phyloP scores from a whole-genome alignment of 2,797 vertebrate species.

The Cirrhinus mrigala region DNA sequence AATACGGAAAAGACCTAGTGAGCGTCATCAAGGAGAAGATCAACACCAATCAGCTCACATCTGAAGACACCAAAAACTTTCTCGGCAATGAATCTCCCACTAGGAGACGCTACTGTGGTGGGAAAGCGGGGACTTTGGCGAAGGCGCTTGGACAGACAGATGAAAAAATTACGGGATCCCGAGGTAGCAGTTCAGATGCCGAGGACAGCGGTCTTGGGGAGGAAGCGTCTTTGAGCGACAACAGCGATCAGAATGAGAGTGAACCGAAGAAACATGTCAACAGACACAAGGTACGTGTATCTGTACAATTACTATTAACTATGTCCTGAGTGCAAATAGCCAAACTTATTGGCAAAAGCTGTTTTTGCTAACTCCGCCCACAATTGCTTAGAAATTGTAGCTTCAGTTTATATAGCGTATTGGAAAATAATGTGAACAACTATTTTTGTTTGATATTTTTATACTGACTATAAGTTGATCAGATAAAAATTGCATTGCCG shows the following conservation, averaged over 20 bases:
- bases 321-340: not conserved
- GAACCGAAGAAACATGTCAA: conserved; percentile 55
- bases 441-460: not conserved
- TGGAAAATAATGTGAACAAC: not conserved
- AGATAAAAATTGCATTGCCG: not conserved
- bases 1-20: conserved; percentile 70
- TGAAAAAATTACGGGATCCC: conserved; percentile 68
- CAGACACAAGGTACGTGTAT: conserved; percentile 75
- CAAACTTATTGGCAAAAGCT: not conserved
- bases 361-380: not conserved
- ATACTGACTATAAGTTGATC: not conserved
- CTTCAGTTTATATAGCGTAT: not conserved
- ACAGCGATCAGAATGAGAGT: conserved; percentile 60
- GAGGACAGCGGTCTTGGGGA: conserved; percentile 81
- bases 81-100: conserved; percentile 77
- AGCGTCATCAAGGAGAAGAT: conserved; percentile 74
- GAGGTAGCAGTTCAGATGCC: conserved; percentile 76
- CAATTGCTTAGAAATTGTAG: not conserved
- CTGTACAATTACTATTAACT: not conserved
- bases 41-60: conserved; percentile 65
- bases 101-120: conserved; percentile 72
- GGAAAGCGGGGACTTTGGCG: conserved; percentile 43
- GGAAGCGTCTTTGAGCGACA: conserved; percentile 71
- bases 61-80: conserved; percentile 67
- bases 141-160: conserved; percentile 66